A percentile compares a stretch with the other conserved stretches of the same genome.
Conservation (phyloP, 2,888 invertebrate species). For the Oligia latruncula region DNA sequence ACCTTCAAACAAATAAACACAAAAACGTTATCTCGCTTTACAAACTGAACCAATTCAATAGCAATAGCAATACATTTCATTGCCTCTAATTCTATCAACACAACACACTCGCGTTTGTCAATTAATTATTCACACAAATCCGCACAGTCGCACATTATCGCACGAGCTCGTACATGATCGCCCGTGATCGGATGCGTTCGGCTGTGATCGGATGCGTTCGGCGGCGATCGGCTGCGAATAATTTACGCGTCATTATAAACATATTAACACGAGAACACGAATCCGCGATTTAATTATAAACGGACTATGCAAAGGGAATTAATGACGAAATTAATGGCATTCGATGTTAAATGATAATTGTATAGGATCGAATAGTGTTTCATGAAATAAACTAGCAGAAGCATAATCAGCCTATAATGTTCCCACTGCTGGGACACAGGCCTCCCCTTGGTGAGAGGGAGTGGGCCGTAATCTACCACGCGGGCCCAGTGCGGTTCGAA, state of each 20-base stretch:
- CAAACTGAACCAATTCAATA: conserved; percentile 9
- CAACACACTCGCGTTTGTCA: conserved; percentile 15
- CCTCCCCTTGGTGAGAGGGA: not conserved
- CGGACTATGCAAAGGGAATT: conserved; percentile 43
- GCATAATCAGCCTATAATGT: not conserved
- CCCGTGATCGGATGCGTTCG: conserved; percentile 7
- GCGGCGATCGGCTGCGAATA: conserved; percentile 34
- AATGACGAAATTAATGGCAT: conserved; percentile 46
- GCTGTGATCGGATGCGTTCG: conserved; percentile 5
- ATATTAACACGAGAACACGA: conserved; percentile 37
- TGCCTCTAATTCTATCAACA: conserved; percentile 29
- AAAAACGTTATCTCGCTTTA: not conserved
- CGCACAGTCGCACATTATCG: conserved; percentile 41
- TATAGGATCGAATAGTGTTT: not conserved
- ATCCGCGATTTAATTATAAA: conserved; percentile 49
- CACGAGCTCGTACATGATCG: conserved; percentile 23
- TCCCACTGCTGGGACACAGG: not conserved
- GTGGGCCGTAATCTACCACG: not conserved
- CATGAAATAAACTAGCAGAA: not conserved
- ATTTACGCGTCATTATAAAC: conserved; percentile 35
- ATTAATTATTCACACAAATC: conserved; percentile 48
- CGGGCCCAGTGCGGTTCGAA: not conserved
- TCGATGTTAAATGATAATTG: conserved; percentile 34
- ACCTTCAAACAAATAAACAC: not conserved
- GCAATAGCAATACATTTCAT: conserved; percentile 16